A percentile compares a stretch with the other conserved stretches of the same genome.
Conservation (phyloP, 2,888 invertebrate species). For the Aphodius sticticus region DNA sequence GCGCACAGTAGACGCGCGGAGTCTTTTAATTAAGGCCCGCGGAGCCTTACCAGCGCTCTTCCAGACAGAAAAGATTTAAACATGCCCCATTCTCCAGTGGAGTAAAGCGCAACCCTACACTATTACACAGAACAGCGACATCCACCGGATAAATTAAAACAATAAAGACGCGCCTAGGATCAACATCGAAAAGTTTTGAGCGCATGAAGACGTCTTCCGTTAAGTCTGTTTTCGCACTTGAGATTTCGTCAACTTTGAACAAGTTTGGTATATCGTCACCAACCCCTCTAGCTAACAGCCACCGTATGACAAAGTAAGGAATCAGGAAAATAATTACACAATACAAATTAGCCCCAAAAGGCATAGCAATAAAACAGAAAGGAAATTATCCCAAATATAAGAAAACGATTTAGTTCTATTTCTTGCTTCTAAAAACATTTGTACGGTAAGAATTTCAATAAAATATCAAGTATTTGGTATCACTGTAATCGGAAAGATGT, state of each 20-base stretch:
- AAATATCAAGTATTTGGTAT: no score
- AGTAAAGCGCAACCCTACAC: constrained; percentile 23
- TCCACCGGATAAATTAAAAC: not conserved
- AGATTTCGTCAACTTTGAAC: not conserved
- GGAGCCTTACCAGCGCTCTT: constrained; percentile 13
- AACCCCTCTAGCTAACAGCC: not conserved
- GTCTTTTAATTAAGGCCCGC: constrained; percentile 32
- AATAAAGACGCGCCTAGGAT: not conserved
- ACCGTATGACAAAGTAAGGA: not conserved
- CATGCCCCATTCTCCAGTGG: not conserved
- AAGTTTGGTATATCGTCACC: not conserved
- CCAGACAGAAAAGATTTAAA: constrained; percentile 24
- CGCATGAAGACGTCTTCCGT: not conserved
- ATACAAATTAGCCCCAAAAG: no score
- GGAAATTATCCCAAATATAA: no score
- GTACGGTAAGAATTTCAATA: no score
- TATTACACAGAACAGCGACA: not conserved
- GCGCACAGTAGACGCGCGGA: constrained; percentile 28
- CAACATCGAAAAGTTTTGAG: not conserved
- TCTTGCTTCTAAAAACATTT: no score
- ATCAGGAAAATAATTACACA: no score
- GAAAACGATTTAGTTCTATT: no score
- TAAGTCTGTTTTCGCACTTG: not conserved
- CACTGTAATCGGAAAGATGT: no score
- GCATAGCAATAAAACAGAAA: no score